Percentiles rank a stretch among this genome's conserved stretches.
phyloP scores from a whole-genome alignment of 2,888 invertebrate genomes.

The Odontothrips loti region DNA sequence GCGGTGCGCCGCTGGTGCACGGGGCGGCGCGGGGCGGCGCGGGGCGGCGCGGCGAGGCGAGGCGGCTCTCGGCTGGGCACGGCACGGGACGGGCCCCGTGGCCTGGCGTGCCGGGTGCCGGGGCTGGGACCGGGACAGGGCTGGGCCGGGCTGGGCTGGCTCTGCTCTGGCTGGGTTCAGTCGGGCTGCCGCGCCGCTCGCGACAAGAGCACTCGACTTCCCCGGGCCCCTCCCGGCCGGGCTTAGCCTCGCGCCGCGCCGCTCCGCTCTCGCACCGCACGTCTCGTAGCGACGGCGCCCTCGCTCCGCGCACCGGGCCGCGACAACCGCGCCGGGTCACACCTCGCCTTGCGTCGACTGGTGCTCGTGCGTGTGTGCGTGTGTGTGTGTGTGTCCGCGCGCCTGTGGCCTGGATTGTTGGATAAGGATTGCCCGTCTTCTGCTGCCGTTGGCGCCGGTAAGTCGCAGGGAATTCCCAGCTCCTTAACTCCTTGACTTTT shows the following conservation, averaged over 20 bases:
- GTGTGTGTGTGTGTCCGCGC: background rate
- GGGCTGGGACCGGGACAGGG: background rate
- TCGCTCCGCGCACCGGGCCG: background rate
- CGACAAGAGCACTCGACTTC: background rate
- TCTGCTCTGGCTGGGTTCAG: background rate
- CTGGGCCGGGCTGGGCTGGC: too few relatives aligned
- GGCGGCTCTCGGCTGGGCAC: background rate
- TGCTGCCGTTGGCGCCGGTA: too few relatives aligned
- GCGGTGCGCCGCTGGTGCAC: background rate
- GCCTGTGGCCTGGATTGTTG: background rate
- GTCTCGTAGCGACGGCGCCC: background rate
- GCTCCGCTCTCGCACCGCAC: background rate
- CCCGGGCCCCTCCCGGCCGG: background rate
- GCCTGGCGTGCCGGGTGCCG: background rate
- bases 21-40: background rate
- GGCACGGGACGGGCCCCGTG: background rate
- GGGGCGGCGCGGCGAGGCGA: background rate
- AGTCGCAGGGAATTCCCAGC: too few relatives aligned
- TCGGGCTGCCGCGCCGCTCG: constrained; percentile 13
- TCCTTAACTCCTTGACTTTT: too few relatives aligned
- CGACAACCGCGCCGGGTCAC: background rate
- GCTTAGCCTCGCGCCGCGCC: background rate
- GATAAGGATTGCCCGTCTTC: too few relatives aligned
- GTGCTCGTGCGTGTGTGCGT: background rate
- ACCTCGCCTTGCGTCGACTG: background rate